These are phyloP conservation scores for Odontamblyopus lacepedii DNA, from an alignment of 2,797 vertebrate species.

Conservation along the genomic window DNA sequence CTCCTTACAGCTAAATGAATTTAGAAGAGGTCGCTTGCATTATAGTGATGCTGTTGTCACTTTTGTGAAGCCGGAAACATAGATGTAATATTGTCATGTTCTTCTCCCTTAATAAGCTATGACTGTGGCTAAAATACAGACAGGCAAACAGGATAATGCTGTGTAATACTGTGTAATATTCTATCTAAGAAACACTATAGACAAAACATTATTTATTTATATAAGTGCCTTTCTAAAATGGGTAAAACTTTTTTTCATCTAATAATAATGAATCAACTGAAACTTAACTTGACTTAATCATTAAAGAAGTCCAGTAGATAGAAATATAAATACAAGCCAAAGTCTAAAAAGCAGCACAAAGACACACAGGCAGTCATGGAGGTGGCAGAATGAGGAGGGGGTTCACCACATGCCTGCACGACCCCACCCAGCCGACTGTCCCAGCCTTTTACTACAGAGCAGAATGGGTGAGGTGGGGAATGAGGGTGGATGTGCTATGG, in stretches of 20 bases:
- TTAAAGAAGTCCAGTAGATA: not conserved
- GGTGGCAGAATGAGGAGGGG: constrained; percentile 17
- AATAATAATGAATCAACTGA: not conserved
- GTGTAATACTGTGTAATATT: too few species aligned
- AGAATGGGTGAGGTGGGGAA: constrained; percentile 47
- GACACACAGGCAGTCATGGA: constrained; percentile 50
- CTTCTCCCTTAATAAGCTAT: too few species aligned
- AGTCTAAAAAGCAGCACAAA: constrained; percentile 55
- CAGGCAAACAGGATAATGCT: too few species aligned
- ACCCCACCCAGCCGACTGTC: constrained; percentile 58
- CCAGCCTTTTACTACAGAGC: constrained; percentile 26
- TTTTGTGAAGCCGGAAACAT: too few species aligned
- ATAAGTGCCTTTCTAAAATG: not conserved
- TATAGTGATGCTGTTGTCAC: not conserved
- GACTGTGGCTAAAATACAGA: too few species aligned
- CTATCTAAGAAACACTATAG: not conserved
- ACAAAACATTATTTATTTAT: too few species aligned
- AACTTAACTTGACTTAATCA: not conserved
- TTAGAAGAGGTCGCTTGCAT: not conserved
- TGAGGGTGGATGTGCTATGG: constrained; percentile 52
- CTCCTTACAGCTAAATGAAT: not conserved
- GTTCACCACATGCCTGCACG: constrained; percentile 75
- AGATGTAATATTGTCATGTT: too few species aligned
- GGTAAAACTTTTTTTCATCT: not conserved
- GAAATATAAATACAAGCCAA: constrained; percentile 45